phyloP scores from a whole-genome alignment of 2,888 invertebrate species.

The Anthrax anthrax region DNA sequence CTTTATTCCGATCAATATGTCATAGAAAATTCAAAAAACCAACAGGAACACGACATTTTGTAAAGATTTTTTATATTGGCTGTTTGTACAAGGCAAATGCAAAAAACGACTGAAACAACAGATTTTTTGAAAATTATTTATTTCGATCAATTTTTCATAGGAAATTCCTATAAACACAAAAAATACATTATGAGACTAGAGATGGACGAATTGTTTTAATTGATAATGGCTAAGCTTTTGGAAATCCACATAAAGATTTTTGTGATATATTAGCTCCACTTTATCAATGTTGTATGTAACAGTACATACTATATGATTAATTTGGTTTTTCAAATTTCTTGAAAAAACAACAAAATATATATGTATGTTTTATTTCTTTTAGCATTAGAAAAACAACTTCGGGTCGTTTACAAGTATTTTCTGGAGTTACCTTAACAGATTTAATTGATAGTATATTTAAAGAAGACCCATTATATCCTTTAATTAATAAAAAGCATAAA shows the following conservation, averaged over 20 bases:
- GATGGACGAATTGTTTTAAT: conserved; percentile 64
- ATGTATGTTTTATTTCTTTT: neutral
- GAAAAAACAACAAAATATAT: neutral
- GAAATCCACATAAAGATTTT: conserved; percentile 74
- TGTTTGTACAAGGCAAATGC: too few relatives aligned
- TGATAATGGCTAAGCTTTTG: conserved; percentile 87
- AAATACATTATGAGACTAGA: conserved; percentile 74
- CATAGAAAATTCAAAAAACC: too few relatives aligned
- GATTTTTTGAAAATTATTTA: too few relatives aligned
- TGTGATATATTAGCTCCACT: conserved; percentile 83
- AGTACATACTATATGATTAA: neutral
- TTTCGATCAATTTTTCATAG: too few relatives aligned
- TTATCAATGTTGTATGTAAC: conserved; percentile 83
- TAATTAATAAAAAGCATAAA: conserved; percentile 60
- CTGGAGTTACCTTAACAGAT: conserved; percentile 55
- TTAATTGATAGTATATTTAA: conserved; percentile 43
- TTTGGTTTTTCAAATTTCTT: neutral
- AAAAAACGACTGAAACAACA: too few relatives aligned
- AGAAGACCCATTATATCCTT: conserved; percentile 38
- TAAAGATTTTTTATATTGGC: too few relatives aligned
- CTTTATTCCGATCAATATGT: too few relatives aligned
- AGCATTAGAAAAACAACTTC: conserved; percentile 51
- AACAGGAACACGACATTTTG: too few relatives aligned
- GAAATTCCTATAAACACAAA: too few relatives aligned
- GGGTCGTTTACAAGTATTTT: conserved; percentile 52